Evolutionary conservation across 2,797 vertebrate species (phyloP).

Genomic region (Eulemur albifrons): DNA sequence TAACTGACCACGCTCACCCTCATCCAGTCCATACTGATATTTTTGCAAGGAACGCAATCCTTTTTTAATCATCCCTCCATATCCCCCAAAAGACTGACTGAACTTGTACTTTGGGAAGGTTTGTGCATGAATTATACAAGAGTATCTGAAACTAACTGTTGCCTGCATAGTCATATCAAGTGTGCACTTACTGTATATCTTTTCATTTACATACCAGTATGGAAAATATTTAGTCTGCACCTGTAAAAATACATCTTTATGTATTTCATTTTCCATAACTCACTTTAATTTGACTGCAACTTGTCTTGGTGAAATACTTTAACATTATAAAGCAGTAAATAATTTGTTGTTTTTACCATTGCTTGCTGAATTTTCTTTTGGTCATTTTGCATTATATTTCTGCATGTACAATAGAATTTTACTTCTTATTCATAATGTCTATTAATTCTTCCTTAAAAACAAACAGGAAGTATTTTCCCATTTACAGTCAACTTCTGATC

Average conservation of each 20-base stretch:
- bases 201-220: slow-evolving; percentile 89
- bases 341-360: slow-evolving; percentile 88
- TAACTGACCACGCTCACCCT: slow-evolving; percentile 87
- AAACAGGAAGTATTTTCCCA: slow-evolving; percentile 32
- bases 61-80: slow-evolving; percentile 77
- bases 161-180: slow-evolving; percentile 88
- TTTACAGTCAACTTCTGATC: slow-evolving; percentile 57
- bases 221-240: slow-evolving; percentile 92
- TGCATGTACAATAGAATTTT: slow-evolving; percentile 81
- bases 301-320: slow-evolving; percentile 87
- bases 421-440: slow-evolving; percentile 73
- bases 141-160: slow-evolving; percentile 86
- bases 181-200: slow-evolving; percentile 97
- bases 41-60: slow-evolving; percentile 80
- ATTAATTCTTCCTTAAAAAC: slow-evolving; percentile 68
- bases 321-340: slow-evolving; percentile 86
- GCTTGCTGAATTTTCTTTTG: slow-evolving; percentile 84
- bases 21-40: slow-evolving; percentile 82
- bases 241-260: slow-evolving; percentile 90
- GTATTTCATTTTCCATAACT: slow-evolving; percentile 89
- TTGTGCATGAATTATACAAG: slow-evolving; percentile 90
- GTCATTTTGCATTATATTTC: slow-evolving; percentile 74
- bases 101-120: slow-evolving; percentile 86
- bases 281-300: slow-evolving; percentile 86
- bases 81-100: slow-evolving; percentile 82